Evolutionary conservation across 2,888 invertebrate species (phyloP).

Genomic region (Hymenopus coronatus): DNA sequence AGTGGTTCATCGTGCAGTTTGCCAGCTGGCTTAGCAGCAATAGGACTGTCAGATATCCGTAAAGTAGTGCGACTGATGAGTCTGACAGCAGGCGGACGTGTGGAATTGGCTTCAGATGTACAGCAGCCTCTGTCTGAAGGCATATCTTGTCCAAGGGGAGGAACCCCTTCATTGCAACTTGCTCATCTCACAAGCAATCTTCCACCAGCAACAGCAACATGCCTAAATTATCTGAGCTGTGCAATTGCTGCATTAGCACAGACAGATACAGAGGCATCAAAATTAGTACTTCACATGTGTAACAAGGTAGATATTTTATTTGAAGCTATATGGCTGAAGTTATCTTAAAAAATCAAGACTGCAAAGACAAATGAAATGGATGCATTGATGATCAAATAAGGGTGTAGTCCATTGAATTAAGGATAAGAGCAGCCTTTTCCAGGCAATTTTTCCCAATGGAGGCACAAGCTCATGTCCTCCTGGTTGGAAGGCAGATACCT

Average conservation of each 20-base stretch:
- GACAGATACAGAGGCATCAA: constrained; percentile 54
- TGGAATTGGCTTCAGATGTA: constrained; percentile 44
- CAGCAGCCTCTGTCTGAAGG: constrained; percentile 18
- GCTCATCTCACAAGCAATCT: constrained; percentile 36
- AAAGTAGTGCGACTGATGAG: constrained; percentile 60
- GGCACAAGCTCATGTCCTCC: no score
- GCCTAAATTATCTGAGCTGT: constrained; percentile 42
- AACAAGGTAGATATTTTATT: constrained; percentile 47
- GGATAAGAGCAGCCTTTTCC: no score
- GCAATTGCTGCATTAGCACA: constrained; percentile 55
- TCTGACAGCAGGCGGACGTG: constrained; percentile 55
- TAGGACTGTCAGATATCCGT: constrained; percentile 57
- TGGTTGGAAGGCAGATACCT: no score
- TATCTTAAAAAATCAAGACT: neutral
- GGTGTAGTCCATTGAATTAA: no score
- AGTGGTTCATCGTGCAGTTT: constrained; percentile 47
- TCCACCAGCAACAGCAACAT: constrained; percentile 43
- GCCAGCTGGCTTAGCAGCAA: constrained; percentile 48
- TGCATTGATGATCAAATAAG: no score
- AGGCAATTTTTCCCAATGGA: no score
- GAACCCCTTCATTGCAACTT: constrained; percentile 2
- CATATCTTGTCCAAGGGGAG: neutral
- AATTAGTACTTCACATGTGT: constrained; percentile 57
- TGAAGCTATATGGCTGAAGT: no score
- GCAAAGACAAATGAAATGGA: no score